phyloP scores from a whole-genome alignment of 2,888 invertebrate genomes.

The Nebria salina region DNA sequence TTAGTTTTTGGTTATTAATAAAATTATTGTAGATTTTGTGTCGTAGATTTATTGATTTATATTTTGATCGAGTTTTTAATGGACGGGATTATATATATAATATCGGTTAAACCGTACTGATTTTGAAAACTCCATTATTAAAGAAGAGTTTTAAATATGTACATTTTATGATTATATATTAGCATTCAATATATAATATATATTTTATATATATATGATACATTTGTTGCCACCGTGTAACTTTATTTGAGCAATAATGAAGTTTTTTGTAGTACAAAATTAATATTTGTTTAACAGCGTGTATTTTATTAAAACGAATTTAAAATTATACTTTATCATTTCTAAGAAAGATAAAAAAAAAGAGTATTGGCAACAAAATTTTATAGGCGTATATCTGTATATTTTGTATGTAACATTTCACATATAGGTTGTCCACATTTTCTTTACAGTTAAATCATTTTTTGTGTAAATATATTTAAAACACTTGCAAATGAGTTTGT shows the following conservation, averaged over 20 bases:
- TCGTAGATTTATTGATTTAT: constrained; percentile 45
- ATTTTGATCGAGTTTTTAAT: constrained; percentile 41
- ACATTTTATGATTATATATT: constrained; percentile 41
- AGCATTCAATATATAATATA: constrained; percentile 25
- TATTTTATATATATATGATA: constrained; percentile 33
- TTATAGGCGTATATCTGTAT: constrained; percentile 38
- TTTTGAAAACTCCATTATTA: constrained; percentile 42
- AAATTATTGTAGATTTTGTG: constrained; percentile 19
- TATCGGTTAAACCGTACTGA: constrained; percentile 43
- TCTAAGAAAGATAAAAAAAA: constrained; percentile 10
- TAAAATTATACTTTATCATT: constrained; percentile 30
- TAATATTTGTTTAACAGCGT: constrained; percentile 42
- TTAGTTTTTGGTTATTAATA: constrained; percentile 14
- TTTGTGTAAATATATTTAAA: background rate
- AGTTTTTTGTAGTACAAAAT: constrained; percentile 47
- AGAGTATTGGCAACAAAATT: constrained; percentile 44
- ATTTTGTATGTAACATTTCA: constrained; percentile 42
- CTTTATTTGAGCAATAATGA: constrained; percentile 46
- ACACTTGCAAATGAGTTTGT: background rate
- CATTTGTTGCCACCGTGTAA: constrained; percentile 45
- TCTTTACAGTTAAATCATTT: background rate
- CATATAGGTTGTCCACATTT: constrained; percentile 10
- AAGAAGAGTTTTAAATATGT: constrained; percentile 41
- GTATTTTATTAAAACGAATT: constrained; percentile 38
- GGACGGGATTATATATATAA: constrained; percentile 33